Base-by-base conservation (phyloP, 2,888 invertebrate genomes). In the Aphidius colemani region DNA sequence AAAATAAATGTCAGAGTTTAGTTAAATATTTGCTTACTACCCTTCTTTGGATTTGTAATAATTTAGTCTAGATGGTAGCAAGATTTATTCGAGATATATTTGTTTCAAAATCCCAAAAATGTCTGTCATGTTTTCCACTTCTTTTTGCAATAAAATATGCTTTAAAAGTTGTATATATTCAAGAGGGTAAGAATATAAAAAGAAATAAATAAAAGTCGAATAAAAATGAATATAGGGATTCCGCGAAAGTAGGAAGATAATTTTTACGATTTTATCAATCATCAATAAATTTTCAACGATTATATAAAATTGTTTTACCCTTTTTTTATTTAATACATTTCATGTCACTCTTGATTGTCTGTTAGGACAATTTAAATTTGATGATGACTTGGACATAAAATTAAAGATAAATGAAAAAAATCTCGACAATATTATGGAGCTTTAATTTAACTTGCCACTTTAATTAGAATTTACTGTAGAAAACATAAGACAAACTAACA, bases 391-490 rank as follows among this genome's bases (percentile, higher is more conserved):
- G 30, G 30, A 30, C 30, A 30, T 30, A 3, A 30, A 7, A 13
- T 50, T 40, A 50, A 53, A 18, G n/a, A 44, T 18, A 49, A 60
- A 62, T 18, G 10, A 63, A 43, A 10, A 39, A 53, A 53, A 59
- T 18, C 70, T 71, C 72, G 73, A 77, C 73, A 78, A 80, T 78
- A 78, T 79, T 80, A 80, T 80, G 78, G 75, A 77, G 74, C 80
- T 80, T 80, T 80, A 80, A 80, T 80, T 80, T 80, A 80, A 80
- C 78, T 80, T 80, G 76, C 76, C 71, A 75, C 79, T 80, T 80
- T 80, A 80, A 80, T 80, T 80, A 80, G 80, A 80, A 77, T 80
- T 77, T 68, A 67, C 70, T 74, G 75, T 78, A 76, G 74, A 75
- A 75, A 67, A 76, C 75, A 70, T 73, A 3, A 73, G 71, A 69